A percentile compares a stretch with the other conserved stretches of the same genome.
Evolutionary conservation across 2,888 invertebrate species (phyloP).

Genomic region (Drosophila fungiperda): DNA sequence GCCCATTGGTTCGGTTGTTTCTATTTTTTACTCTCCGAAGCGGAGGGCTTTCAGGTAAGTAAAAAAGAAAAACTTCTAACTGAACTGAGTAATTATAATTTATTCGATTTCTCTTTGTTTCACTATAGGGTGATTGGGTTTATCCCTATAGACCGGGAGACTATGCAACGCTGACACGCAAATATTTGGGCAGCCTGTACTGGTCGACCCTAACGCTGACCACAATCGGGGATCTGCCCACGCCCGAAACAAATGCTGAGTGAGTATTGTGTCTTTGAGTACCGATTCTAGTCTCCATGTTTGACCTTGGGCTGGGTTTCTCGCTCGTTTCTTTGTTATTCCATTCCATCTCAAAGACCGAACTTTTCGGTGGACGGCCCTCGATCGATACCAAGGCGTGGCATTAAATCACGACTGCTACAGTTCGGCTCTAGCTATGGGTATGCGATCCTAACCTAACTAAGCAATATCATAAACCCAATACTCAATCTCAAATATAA

Average conservation of each 20-base stretch:
- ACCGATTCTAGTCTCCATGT: background rate
- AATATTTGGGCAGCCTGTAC: conserved; percentile 97
- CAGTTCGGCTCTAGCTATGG: conserved; percentile 95
- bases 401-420: conserved; percentile 95
- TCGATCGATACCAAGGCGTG: conserved; percentile 95
- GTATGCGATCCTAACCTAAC: conserved; percentile 87
- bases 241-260: conserved; percentile 98
- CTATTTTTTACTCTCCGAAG: conserved; percentile 96
- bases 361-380: conserved; percentile 91
- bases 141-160: conserved; percentile 95
- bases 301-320: conserved; percentile 21
- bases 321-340: conserved; percentile 17
- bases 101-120: too few species aligned
- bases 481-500: conserved; percentile 10
- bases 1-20: conserved; percentile 99
- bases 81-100: background rate
- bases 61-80: too few species aligned
- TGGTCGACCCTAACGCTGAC: conserved; percentile 98
- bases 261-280: conserved; percentile 87
- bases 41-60: conserved; percentile 92
- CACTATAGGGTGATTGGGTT: conserved; percentile 92
- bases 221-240: conserved; percentile 97
- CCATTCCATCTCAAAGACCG: conserved; percentile 74
- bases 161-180: conserved; percentile 95
- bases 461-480: conserved; percentile 49